Evolutionary conservation across 2,797 vertebrate species (phyloP).

Genomic region (Epinephelus awoara): DNA sequence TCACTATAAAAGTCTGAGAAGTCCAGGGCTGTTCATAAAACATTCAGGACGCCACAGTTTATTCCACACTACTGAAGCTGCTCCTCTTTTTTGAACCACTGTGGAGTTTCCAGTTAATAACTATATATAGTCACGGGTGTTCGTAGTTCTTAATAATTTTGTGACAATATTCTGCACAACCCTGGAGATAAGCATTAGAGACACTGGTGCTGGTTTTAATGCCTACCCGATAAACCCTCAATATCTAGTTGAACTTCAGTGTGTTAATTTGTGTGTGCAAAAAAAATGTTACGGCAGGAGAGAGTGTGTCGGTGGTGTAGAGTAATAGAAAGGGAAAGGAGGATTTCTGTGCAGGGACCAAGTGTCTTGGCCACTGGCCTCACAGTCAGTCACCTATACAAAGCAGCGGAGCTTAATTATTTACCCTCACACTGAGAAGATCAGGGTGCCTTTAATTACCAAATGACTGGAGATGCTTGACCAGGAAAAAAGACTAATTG

Average conservation of each 20-base stretch:
- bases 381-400: background rate
- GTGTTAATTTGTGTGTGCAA: background rate
- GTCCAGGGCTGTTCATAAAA: too few species aligned
- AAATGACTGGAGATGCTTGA: slow-evolving; percentile 10
- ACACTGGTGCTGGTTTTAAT: background rate
- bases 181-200: background rate
- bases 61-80: too few species aligned
- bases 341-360: slow-evolving; percentile 11
- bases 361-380: slow-evolving; percentile 12
- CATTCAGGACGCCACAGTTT: too few species aligned
- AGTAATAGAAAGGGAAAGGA: slow-evolving; percentile 51
- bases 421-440: slow-evolving; percentile 17
- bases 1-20: too few species aligned
- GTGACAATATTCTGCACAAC: background rate
- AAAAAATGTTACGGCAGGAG: background rate
- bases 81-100: too few species aligned
- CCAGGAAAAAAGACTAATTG: background rate
- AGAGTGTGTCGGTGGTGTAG: slow-evolving; percentile 14
- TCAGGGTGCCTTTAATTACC: slow-evolving; percentile 19
- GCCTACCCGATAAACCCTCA: background rate
- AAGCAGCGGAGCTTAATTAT: slow-evolving; percentile 33
- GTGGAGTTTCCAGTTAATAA: too few species aligned
- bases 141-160: too few species aligned
- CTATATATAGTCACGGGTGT: too few species aligned
- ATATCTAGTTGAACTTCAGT: background rate